Base-by-base conservation (phyloP, 2,797 vertebrate genomes). In the Rousettus madagascariensis region DNA sequence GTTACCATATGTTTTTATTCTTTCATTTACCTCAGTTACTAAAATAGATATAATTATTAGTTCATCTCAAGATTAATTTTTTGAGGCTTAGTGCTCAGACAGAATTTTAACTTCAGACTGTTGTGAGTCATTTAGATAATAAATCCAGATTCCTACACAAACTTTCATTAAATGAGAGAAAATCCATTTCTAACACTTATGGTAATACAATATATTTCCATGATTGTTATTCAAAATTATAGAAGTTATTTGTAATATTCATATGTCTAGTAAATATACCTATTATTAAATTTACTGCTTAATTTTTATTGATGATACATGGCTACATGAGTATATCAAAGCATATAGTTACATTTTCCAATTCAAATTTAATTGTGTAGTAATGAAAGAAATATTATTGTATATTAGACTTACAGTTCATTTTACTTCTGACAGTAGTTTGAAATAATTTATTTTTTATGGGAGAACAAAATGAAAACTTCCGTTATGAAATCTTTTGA, bases 371-470 rank as follows among this genome's bases (percentile, higher is more conserved):
- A 43, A 57, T 38, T 33, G 15, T 6, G 46, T 43, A 75, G 8
- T 68, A 77, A 36, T 90, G 13, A 41, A 66, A 92, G 1, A 69
- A 68, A 90, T 84, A 84, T 5, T 51, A 3, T 26, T 78, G 6
- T 8, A 65, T 43, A 61, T 6, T 43, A 69, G n/a, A 59, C 26
- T 59, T 46, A 51, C 0, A 63, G 22, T 80, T n/a, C 30, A 94
- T 69, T 96, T 93, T 13, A 92, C 85, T 86, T 94, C 46, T 95
- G 51, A 96, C 3, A 57, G 11, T 57, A 93, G 6, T 46, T 88
- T 95, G n/a, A 90, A 93, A 96, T 0, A 5, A 43, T 75, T 30
- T 33, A 2, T 33, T 75, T 46, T 33, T 59, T 79, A 57, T 93
- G 17, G 22, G 57, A 69, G 13, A 68, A 22, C 2, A 28, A 19